Percentiles rank a stretch among this genome's conserved stretches.
Conservation (phyloP, 1,140 invertebrate species). For the Drosophila miranda region DNA sequence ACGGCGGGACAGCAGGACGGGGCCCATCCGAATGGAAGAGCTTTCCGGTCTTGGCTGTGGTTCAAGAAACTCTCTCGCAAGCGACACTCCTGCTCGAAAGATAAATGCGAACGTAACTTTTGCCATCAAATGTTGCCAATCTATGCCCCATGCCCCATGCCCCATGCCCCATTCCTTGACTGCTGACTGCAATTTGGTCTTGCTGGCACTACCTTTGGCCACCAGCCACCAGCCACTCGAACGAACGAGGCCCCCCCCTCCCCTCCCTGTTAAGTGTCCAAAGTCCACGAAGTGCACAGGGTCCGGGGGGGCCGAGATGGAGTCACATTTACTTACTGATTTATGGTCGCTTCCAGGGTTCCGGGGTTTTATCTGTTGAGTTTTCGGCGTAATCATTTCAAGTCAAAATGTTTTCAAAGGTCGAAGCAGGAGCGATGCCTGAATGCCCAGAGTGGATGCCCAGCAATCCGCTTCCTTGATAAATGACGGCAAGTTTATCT, state of each 20-base stretch:
- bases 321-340: constrained; percentile 78
- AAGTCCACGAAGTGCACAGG: constrained; percentile 11
- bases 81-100: constrained; percentile 72
- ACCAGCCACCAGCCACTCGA: constrained; percentile 33
- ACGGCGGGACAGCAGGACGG: constrained; percentile 1
- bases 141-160: constrained; percentile 36
- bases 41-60: constrained; percentile 64
- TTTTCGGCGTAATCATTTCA: constrained; percentile 79
- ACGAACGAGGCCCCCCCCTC: not conserved
- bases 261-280: constrained; percentile 27
- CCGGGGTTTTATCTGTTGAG: constrained; percentile 67
- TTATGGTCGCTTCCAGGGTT: constrained; percentile 61
- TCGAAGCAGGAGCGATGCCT: constrained; percentile 8
- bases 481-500: constrained; percentile 77
- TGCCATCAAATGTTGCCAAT: constrained; percentile 80
- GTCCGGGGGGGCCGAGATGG: constrained; percentile 30
- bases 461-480: constrained; percentile 62
- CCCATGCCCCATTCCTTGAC: constrained; percentile 3
- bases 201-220: constrained; percentile 15
- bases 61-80: constrained; percentile 79
- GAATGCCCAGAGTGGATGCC: constrained; percentile 2
- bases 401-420: constrained; percentile 72
- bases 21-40: constrained; percentile 8
- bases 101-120: constrained; percentile 79
- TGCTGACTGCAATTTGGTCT: constrained; percentile 24